Base-by-base conservation (phyloP, 2,888 invertebrate genomes). In the Metacarcinus magister region DNA sequence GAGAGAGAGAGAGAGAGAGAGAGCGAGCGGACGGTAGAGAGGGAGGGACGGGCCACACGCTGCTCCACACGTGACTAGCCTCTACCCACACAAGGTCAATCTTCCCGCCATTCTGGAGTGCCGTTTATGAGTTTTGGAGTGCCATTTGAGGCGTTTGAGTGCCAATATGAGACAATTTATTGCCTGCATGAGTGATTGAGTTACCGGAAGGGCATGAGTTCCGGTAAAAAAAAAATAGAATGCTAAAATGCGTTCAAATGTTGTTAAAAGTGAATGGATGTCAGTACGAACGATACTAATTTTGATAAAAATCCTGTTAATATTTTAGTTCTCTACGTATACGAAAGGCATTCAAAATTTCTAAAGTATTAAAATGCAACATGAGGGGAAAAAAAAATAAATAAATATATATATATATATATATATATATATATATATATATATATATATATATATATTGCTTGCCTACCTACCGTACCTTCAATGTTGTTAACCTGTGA, bases 61-160 rank as follows among this genome's bases (percentile, higher is more conserved):
- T 87, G 87, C 87, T 87, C 87, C 39, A 87, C 87, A 87, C 87
- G 87, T 87, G 87, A 87, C 87, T 39, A 87, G 39, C 87, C 87
- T 87, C 87, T 87, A 8, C 39, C 39, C 28, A 39, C 87, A 87
- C 87, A 87, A 87, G 87, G 87, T 87, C 87, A 87, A 87, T 87
- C 87, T 87, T 87, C 87, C 87, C 87, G 39, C 87, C 87, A 19
- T 39, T 39, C 16, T 39, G 16, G 87, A 32, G 39, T 87, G 87
- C 39, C 87, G 87, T 32, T 87, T 32, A 87, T 87, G 39, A 87
- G 87, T 87, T 10, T 39, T 39, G 87, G 87, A 39, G 87, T 32
- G 87, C 28, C 87, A 87, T 39, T 87, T 10, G 32, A 87, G 32
- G 10, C 87, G 32, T 87, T 87, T 39, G 39, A 39, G 87, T 39